Evolutionary conservation across 2,888 invertebrate species (phyloP).

Genomic region (Quadroppia sp.): DNA sequence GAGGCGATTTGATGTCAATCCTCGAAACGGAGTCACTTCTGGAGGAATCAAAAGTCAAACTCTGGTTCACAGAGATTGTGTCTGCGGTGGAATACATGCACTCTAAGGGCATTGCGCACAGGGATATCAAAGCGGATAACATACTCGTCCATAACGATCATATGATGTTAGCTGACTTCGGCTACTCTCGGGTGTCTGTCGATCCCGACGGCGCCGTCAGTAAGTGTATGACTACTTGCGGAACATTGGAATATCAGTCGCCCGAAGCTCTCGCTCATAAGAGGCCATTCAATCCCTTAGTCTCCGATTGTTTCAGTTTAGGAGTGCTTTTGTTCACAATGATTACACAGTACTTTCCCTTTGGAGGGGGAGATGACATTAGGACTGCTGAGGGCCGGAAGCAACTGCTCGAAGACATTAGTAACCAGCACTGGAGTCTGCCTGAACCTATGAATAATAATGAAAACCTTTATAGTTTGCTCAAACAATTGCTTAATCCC

Average conservation of each 20-base stretch:
- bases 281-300: not conserved
- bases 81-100: not conserved
- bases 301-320: not conserved
- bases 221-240: not conserved
- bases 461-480: not conserved
- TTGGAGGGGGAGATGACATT: not conserved
- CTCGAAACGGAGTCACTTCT: not conserved
- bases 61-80: not conserved
- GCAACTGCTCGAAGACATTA: not conserved
- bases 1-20: not conserved
- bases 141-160: constrained; percentile 84
- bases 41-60: too few species aligned
- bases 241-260: not conserved
- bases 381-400: too few species aligned
- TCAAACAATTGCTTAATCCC: not conserved
- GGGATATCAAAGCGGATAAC: constrained; percentile 61
- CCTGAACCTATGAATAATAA: not conserved
- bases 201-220: not conserved
- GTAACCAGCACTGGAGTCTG: not conserved
- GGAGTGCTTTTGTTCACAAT: not conserved
- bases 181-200: not conserved
- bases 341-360: not conserved
- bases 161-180: constrained; percentile 39
- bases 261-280: not conserved
- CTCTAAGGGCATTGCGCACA: not conserved